phyloP scores from a whole-genome alignment of 1,140 invertebrate genomes.

The Lordiphosa stackelbergi region DNA sequence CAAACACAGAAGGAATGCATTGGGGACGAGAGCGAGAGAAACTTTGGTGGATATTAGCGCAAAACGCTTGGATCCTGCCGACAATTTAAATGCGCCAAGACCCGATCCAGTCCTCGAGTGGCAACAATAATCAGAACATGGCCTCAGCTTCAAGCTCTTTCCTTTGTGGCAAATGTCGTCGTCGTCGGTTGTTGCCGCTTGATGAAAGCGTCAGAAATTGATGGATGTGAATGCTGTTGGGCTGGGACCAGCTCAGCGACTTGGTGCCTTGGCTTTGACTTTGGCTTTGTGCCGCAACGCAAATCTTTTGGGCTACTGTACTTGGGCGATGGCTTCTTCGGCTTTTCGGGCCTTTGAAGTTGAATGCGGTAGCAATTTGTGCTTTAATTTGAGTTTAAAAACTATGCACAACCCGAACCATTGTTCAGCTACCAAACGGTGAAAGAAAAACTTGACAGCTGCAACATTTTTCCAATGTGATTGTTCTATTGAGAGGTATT shows the following conservation, averaged over 20 bases:
- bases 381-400: slow-evolving; percentile 75
- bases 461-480: slow-evolving; percentile 8
- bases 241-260: slow-evolving; percentile 13
- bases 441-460: slow-evolving; percentile 24
- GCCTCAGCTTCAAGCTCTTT: slow-evolving; percentile 16
- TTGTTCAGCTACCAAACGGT: slow-evolving; percentile 26
- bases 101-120: slow-evolving; percentile 40
- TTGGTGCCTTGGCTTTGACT: slow-evolving; percentile 32
- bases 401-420: slow-evolving; percentile 59
- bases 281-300: slow-evolving; percentile 65
- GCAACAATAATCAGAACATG: slow-evolving; percentile 73
- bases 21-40: slow-evolving; percentile 46
- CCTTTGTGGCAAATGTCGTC: slow-evolving; percentile 67
- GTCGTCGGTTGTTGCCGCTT: slow-evolving; percentile 31
- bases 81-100: slow-evolving; percentile 72
- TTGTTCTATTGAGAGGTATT: too few relatives aligned
- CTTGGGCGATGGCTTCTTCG: slow-evolving; percentile 20
- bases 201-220: slow-evolving; percentile 77
- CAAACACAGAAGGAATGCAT: slow-evolving; percentile 47
- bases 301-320: slow-evolving; percentile 67
- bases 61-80: slow-evolving; percentile 75
- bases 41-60: slow-evolving; percentile 73
- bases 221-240: slow-evolving; percentile 71
- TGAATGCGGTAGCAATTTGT: slow-evolving; percentile 70
- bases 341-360: slow-evolving; percentile 59